These are phyloP conservation scores for Isoperla grammatica DNA, from an alignment of 2,888 invertebrate genomes.

Conservation along the genomic window DNA sequence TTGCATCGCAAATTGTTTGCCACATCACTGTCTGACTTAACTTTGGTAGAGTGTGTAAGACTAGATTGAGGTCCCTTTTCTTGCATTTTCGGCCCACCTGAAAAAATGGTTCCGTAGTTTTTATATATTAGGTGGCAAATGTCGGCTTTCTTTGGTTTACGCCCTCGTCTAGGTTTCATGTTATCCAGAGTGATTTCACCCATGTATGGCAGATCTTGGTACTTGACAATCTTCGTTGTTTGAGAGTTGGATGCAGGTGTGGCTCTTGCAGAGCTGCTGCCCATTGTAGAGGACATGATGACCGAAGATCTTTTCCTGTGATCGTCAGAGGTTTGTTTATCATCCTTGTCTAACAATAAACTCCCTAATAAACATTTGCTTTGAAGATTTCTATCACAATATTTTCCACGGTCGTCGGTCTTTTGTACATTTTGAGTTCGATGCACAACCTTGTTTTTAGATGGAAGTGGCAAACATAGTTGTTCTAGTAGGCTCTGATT, in stretches of 20 bases:
- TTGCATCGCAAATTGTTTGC: constrained; percentile 23
- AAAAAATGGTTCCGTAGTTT: constrained; percentile 82
- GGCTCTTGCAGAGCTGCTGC: constrained; percentile 32
- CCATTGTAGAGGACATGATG: constrained; percentile 22
- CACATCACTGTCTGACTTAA: constrained; percentile 8
- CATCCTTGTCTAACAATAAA: constrained; percentile 20
- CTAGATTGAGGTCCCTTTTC: constrained; percentile 26
- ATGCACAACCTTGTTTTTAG: neutral
- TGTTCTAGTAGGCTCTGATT: neutral
- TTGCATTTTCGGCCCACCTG: constrained; percentile 55
- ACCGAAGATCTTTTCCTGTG: constrained; percentile 24
- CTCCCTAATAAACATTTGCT: constrained; percentile 24
- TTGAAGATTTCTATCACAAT: constrained; percentile 9
- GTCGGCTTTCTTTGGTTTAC: constrained; percentile 88
- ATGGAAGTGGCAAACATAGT: constrained; percentile 2
- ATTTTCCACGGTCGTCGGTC: neutral
- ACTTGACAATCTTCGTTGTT: constrained; percentile 54
- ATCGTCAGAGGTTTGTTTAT: constrained; percentile 1
- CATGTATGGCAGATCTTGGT: constrained; percentile 84
- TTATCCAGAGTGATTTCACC: constrained; percentile 87
- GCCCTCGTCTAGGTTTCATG: constrained; percentile 75
- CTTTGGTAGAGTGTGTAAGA: constrained; percentile 16
- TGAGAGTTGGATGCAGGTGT: constrained; percentile 27
- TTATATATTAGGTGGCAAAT: constrained; percentile 89
- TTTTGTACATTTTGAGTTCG: constrained; percentile 1